phyloP scores from a whole-genome alignment of 2,113 vertebrate genomes.

The Vombatus ursinus region DNA sequence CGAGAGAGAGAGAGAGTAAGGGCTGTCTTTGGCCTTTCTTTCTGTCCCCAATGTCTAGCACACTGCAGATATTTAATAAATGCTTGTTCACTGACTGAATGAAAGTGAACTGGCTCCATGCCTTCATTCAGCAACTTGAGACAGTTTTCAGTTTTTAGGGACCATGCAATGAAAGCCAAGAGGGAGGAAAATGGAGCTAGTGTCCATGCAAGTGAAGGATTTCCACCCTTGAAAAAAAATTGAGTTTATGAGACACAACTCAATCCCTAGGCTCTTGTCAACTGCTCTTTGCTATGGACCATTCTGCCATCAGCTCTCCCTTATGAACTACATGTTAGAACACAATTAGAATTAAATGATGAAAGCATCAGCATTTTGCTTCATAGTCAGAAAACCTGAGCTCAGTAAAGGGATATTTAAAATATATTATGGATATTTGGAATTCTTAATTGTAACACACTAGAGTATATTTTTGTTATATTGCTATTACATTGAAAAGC shows the following conservation, averaged over 20 bases:
- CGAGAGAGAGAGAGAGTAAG: too few relatives aligned
- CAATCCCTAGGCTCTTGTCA: not conserved
- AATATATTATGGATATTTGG: conserved; percentile 45
- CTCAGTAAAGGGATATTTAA: conserved; percentile 39
- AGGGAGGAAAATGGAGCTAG: too few relatives aligned
- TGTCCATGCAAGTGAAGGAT: too few relatives aligned
- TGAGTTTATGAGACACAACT: not conserved
- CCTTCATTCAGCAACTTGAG: too few relatives aligned
- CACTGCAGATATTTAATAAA: too few relatives aligned
- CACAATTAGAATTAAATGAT: conserved; percentile 2
- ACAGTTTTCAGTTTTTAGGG: too few relatives aligned
- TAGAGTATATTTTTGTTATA: conserved; percentile 44
- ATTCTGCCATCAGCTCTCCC: not conserved
- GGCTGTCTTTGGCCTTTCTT: too few relatives aligned
- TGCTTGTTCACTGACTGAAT: too few relatives aligned
- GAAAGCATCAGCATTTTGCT: conserved; percentile 32
- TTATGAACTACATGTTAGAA: not conserved
- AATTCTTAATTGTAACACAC: conserved; percentile 42
- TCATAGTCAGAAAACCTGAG: conserved; percentile 41
- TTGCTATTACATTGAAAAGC: conserved; percentile 41
- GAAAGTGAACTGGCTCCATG: too few relatives aligned
- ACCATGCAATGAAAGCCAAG: too few relatives aligned
- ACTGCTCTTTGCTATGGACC: conserved; percentile 1
- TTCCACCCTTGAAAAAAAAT: conserved; percentile 46
- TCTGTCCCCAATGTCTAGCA: too few relatives aligned